Percentiles rank a stretch among this genome's conserved stretches.
phyloP scores from a whole-genome alignment of 2,113 vertebrate species.

The Perca schrenkii region DNA sequence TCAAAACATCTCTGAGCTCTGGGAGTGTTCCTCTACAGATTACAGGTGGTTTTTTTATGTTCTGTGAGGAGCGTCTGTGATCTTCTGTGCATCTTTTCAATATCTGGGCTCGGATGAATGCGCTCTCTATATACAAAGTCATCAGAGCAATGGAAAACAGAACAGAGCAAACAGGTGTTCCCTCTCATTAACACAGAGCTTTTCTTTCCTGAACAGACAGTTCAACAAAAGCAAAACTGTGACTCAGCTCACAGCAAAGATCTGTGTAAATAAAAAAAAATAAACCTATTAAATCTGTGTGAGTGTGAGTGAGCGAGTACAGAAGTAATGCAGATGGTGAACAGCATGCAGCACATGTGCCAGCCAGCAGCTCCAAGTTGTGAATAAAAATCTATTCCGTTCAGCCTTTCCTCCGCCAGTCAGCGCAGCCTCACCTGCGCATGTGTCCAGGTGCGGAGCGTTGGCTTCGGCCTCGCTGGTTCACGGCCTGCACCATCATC shows the following conservation, averaged over 20 bases:
- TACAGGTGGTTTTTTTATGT: conserved; percentile 42
- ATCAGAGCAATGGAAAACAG: conserved; percentile 44
- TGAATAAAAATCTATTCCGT: conserved; percentile 7
- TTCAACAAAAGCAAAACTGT: conserved; percentile 14
- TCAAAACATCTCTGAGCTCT: conserved; percentile 30
- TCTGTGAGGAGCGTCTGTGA: conserved; percentile 18
- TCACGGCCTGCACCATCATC: conserved; percentile 98
- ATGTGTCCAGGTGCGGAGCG: conserved; percentile 90
- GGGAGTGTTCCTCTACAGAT: conserved; percentile 44
- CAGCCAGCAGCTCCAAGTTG: conserved; percentile 3
- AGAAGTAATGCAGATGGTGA: conserved; percentile 40
- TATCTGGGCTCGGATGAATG: conserved; percentile 27
- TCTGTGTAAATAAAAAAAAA: conserved; percentile 15
- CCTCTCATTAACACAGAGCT: conserved; percentile 46
- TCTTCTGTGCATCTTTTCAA: conserved; percentile 12
- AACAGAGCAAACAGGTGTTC: conserved; percentile 55
- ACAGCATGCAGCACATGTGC: conserved; percentile 16
- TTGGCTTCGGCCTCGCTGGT: conserved; percentile 94
- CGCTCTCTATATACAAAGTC: conserved; percentile 28
- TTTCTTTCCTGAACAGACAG: conserved; percentile 25
- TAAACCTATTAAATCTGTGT: too few species aligned
- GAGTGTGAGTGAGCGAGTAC: not conserved
- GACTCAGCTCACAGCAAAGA: conserved; percentile 41
- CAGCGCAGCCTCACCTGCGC: conserved; percentile 88
- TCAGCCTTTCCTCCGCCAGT: not conserved